These are phyloP conservation scores for Psettodes erumei DNA, from an alignment of 2,113 vertebrate species.

Conservation along the genomic window DNA sequence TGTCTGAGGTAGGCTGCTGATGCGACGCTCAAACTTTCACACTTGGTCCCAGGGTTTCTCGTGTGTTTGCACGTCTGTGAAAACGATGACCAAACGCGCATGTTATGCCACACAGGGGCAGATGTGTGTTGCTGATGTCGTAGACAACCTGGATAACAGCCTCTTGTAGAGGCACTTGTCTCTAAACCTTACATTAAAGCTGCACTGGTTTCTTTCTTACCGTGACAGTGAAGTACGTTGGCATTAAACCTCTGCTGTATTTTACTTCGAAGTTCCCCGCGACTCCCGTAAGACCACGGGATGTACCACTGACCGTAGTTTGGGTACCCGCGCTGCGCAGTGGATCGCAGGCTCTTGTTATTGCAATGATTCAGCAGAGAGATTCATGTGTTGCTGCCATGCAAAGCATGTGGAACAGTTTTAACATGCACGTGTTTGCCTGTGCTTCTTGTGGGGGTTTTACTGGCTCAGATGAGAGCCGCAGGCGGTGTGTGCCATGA, in stretches of 20 bases:
- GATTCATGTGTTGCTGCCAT: slow-evolving; percentile 37
- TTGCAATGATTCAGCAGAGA: slow-evolving; percentile 25
- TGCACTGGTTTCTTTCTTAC: background rate
- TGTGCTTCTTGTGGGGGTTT: background rate
- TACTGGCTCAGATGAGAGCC: background rate
- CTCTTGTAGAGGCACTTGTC: too few species aligned
- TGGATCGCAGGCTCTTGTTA: slow-evolving; percentile 12
- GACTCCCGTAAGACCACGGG: background rate
- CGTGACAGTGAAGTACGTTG: background rate
- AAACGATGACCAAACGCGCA: background rate
- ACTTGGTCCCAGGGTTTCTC: background rate
- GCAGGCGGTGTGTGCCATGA: background rate
- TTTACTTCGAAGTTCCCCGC: background rate
- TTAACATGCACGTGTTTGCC: background rate
- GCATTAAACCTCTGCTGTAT: background rate
- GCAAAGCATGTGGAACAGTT: slow-evolving; percentile 11
- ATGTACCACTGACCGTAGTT: background rate
- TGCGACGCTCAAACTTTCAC: slow-evolving; percentile 35
- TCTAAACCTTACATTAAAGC: background rate
- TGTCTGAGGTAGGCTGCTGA: slow-evolving; percentile 50
- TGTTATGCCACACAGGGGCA: background rate
- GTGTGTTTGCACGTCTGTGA: background rate
- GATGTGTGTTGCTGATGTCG: background rate
- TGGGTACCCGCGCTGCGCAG: slow-evolving; percentile 13
- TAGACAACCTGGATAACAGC: background rate